Percentiles rank a stretch among this genome's conserved stretches.
phyloP scores from a whole-genome alignment of 1,140 invertebrate species.

The Nephila pilipes region DNA sequence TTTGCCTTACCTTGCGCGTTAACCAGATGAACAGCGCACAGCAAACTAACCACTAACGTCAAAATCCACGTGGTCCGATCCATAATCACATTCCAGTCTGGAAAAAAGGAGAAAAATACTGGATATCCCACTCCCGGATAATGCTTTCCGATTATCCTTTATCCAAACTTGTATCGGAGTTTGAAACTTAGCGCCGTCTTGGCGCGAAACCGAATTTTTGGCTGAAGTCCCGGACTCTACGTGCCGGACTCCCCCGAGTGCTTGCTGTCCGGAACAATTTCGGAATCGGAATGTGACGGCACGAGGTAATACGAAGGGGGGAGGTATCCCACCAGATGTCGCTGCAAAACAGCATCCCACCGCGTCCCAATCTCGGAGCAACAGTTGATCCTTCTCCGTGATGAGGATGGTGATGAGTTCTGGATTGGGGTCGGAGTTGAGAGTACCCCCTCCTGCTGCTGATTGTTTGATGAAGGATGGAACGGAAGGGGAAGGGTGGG shows the following conservation, averaged over 20 bases:
- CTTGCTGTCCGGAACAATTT: constrained; percentile 9
- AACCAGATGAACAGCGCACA: not conserved
- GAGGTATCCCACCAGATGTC: not conserved
- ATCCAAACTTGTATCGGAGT: not conserved
- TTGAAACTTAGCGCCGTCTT: not conserved
- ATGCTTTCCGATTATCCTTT: not conserved
- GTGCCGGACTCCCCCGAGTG: not conserved
- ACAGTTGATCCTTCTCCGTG: not conserved
- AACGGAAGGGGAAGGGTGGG: too few species aligned
- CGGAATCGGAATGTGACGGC: not conserved
- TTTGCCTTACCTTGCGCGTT: not conserved
- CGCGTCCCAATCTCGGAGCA: not conserved
- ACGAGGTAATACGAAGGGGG: not conserved
- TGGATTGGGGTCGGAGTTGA: not conserved
- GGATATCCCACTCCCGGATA: not conserved
- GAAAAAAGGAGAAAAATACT: not conserved
- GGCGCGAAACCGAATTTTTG: not conserved
- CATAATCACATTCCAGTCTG: constrained; percentile 7
- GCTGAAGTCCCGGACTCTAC: not conserved
- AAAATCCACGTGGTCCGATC: constrained; percentile 20
- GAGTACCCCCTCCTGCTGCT: not conserved
- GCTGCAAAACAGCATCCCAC: not conserved
- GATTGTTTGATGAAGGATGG: too few species aligned
- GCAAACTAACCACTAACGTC: not conserved
- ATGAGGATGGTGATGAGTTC: not conserved